Base-by-base conservation (phyloP, 1,140 invertebrate species). In the Pseudomyrmex concolor region DNA sequence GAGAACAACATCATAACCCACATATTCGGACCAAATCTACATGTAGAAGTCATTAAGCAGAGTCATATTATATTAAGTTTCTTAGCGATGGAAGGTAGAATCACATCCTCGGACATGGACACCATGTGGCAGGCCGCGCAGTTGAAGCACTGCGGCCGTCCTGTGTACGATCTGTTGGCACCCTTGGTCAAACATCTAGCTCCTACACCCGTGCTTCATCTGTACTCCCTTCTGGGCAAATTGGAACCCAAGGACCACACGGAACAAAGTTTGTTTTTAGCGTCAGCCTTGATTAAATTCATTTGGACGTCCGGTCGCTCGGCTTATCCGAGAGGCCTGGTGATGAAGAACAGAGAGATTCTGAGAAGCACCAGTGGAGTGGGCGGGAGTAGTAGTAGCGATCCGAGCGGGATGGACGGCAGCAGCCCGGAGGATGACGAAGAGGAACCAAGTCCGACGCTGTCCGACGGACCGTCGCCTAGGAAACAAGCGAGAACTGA, bases 1-100 rank as follows among this genome's bases (percentile, higher is more conserved):
- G 96, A 97, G 64, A 98, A 98, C 92, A 97, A 98, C 91, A 98
- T 99, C 68, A 97, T 99, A 87, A 97, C 98, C 89, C 98, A 99
- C 91, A 96, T 99, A 55, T 99, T 99, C 95, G 98, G 98, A 54
- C 98, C 98, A 62, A 99, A 99, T 95, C 95, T 99, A 72, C 98
- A 99, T 94, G 98, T 99, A 50, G 98, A 99, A 95, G 97, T 98
- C 15, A 98, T 99, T 48, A 99, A 99, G 93, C 98, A 99, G 90
- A 98, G 98, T 87, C 98, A 99, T 92, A 97, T 98, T 85, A 97
- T 99, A 64, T 94, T 99, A 12, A 98, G 98, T 91, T 98, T 99
- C 92, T 94, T 99, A 25, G 98, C 98, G 0, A 97, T 98, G 93
- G 98, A 99, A 92, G 97, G 97, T 54, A 96, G 97, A 77, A 97